A percentile compares a stretch with the other conserved stretches of the same genome.
Evolutionary conservation across 2,113 vertebrate species (phyloP).

Genomic region (Balaenoptera acutorostrata): DNA sequence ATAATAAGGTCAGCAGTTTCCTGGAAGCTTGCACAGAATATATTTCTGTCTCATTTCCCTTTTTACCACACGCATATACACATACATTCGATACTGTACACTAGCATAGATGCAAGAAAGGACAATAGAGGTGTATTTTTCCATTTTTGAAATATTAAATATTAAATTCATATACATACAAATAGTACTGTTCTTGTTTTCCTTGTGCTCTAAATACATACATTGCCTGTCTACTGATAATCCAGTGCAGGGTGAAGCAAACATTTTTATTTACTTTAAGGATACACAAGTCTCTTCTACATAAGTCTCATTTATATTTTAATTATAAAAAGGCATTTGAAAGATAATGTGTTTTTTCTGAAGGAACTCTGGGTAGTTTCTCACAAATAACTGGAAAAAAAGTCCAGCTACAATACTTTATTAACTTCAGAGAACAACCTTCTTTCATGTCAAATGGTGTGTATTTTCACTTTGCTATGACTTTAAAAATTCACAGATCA

Average conservation of each 20-base stretch:
- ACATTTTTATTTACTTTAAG: neutral
- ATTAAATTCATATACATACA: neutral
- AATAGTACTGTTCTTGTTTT: neutral
- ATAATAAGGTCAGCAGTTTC: neutral
- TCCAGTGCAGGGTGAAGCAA: neutral
- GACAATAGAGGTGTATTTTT: neutral
- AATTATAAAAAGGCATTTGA: neutral
- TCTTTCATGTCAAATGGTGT: neutral
- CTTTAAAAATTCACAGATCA: neutral
- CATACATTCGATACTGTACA: neutral
- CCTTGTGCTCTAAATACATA: neutral
- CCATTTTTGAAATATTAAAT: neutral
- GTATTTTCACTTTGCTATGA: neutral
- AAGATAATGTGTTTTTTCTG: neutral
- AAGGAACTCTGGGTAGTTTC: neutral
- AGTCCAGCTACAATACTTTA: constrained; percentile 3
- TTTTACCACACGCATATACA: too few species aligned
- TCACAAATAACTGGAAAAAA: neutral
- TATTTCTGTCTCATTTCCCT: neutral
- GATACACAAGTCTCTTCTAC: neutral
- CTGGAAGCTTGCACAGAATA: neutral
- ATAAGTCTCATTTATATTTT: neutral
- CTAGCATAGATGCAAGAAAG: neutral
- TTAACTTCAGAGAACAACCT: neutral
- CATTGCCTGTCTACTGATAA: neutral